Conservation (phyloP, 2,113 vertebrate species). For the Choloepus hoffmanni region DNA sequence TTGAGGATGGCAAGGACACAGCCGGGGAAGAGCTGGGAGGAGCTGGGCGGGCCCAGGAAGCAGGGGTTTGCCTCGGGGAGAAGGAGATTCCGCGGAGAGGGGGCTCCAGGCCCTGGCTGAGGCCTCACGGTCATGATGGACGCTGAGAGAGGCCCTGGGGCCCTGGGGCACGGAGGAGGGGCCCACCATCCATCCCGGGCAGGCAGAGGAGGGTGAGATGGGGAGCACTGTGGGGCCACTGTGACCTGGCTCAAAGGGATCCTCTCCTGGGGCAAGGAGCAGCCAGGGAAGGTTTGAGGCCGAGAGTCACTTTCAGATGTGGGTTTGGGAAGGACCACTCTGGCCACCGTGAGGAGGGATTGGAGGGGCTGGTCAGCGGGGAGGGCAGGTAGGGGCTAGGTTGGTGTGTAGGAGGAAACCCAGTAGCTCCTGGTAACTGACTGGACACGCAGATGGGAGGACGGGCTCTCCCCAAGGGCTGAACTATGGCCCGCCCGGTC, state of each 20-base stretch:
- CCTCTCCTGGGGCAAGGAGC: neutral
- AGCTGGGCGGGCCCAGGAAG: neutral
- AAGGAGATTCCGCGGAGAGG: neutral
- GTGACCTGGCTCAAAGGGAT: neutral
- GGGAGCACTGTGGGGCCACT: accelerated
- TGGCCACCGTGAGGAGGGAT: neutral
- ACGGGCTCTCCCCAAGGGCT: neutral
- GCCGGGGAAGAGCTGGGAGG: neutral
- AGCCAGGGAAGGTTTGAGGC: neutral
- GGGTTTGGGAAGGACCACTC: neutral
- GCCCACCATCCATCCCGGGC: accelerated
- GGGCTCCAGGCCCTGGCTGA: neutral
- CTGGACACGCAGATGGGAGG: neutral
- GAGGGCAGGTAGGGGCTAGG: neutral
- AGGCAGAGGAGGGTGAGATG: neutral
- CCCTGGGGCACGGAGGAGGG: neutral
- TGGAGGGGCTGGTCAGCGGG: neutral
- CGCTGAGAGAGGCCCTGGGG: neutral
- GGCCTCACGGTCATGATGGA: neutral
- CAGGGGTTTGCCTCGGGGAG: accelerated
- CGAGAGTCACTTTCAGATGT: neutral
- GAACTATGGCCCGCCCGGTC: accelerated
- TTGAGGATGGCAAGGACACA: too few relatives aligned
- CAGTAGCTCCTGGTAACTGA: neutral
- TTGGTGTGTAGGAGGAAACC: neutral